Conservation (phyloP, 2,113 vertebrate genomes). For the Piprites chloris region DNA sequence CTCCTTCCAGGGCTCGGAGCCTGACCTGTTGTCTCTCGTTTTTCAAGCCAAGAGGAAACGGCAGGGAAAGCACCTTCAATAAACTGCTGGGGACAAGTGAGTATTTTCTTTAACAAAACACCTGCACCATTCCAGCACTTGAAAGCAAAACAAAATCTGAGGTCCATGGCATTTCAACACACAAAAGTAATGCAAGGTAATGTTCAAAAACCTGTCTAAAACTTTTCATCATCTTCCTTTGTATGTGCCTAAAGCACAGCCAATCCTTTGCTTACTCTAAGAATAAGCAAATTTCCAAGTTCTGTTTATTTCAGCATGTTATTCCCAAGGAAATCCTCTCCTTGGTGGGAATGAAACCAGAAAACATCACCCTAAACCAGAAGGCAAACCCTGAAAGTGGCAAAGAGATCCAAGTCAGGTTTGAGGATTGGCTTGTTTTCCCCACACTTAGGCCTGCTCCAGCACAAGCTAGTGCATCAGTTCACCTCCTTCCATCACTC, state of each 20-base stretch:
- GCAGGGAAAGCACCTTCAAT: neutral
- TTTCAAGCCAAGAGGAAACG: neutral
- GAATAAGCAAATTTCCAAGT: neutral
- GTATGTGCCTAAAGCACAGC: neutral
- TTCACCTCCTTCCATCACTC: neutral
- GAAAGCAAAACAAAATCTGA: neutral
- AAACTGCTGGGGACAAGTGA: neutral
- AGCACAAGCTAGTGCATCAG: accelerated
- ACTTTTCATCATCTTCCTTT: neutral
- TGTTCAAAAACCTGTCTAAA: neutral
- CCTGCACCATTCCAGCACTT: neutral
- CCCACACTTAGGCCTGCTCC: neutral
- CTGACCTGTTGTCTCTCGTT: accelerated
- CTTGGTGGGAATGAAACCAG: accelerated
- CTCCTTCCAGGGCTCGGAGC: neutral
- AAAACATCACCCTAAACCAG: neutral
- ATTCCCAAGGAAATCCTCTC: neutral
- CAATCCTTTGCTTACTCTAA: neutral
- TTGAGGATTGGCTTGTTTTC: neutral
- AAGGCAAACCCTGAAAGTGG: neutral
- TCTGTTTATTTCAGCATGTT: neutral
- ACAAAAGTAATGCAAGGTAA: neutral
- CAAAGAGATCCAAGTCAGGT: neutral
- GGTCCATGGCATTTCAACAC: neutral
- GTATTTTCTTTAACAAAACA: neutral